Conservation (phyloP, 1,140 invertebrate species). For the Nephotettix cincticeps region DNA sequence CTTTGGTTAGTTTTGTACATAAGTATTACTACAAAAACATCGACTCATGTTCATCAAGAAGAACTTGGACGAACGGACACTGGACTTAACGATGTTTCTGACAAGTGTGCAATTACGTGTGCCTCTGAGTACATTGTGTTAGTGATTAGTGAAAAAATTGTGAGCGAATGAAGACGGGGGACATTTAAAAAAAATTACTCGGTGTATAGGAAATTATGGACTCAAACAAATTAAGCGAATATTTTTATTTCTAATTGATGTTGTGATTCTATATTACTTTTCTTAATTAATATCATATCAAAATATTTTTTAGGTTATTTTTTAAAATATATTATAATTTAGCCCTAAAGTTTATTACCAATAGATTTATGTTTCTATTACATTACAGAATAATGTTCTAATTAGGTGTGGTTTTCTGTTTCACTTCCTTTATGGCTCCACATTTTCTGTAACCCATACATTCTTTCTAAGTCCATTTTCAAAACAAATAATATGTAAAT, state of each 20-base stretch:
- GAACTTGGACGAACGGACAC: background rate
- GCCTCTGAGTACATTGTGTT: background rate
- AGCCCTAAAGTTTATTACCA: constrained; percentile 15
- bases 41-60: background rate
- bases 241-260: background rate
- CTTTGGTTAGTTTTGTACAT: background rate
- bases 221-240: constrained; percentile 19
- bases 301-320: constrained; percentile 12
- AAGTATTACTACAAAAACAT: constrained; percentile 1
- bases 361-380: constrained; percentile 21
- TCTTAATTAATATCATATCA: background rate
- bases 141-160: background rate
- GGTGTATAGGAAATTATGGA: background rate
- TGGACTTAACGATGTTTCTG: constrained; percentile 4
- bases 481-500: too few species aligned
- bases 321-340: constrained; percentile 12
- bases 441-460: too few species aligned
- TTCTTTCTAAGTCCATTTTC: too few species aligned
- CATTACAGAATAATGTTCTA: constrained; percentile 18
- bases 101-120: constrained; percentile 13
- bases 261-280: background rate
- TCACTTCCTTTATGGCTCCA: too few species aligned
- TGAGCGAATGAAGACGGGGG: constrained; percentile 8
- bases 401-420: too few species aligned
- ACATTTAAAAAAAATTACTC: background rate